Evolutionary conservation across 2,888 invertebrate species (phyloP).

Genomic region (Agonopterix subpropinquella): DNA sequence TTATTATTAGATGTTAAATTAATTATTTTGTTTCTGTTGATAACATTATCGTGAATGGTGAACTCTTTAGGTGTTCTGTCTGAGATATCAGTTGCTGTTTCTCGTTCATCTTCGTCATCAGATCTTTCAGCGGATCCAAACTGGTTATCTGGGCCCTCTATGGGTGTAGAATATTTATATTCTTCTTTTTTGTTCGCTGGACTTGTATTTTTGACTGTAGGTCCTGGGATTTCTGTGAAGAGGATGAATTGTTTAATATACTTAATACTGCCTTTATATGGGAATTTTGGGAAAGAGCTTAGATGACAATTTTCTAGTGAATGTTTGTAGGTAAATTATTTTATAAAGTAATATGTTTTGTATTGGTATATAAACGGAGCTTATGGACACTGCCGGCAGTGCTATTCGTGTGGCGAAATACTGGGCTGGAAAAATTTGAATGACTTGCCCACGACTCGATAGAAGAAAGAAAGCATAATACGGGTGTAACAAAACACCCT

Average conservation of each 20-base stretch:
- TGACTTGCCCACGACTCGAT: too few species aligned
- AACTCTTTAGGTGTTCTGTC: constrained; percentile 15
- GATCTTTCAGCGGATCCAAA: constrained; percentile 84
- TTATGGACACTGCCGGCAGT: too few species aligned
- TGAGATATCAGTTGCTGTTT: constrained; percentile 26
- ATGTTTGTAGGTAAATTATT: too few species aligned
- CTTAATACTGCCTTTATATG: too few species aligned
- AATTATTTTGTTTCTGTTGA: constrained; percentile 39
- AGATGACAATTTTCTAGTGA: too few species aligned
- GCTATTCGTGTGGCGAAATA: too few species aligned
- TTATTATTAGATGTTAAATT: constrained; percentile 27
- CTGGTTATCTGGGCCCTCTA: constrained; percentile 78
- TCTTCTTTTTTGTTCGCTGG: constrained; percentile 76
- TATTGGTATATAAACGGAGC: too few species aligned
- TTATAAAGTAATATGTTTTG: too few species aligned
- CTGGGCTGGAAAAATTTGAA: too few species aligned
- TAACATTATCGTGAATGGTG: constrained; percentile 26
- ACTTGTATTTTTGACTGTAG: constrained; percentile 74
- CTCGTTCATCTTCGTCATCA: constrained; percentile 76
- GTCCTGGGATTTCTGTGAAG: constrained; percentile 84
- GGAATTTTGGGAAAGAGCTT: too few species aligned
- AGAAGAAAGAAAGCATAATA: too few species aligned
- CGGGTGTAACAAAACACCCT: too few species aligned
- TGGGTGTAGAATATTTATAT: constrained; percentile 54
- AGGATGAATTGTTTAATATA: background rate